Percentiles rank a stretch among this genome's conserved stretches.
Conservation (phyloP, 2,113 vertebrate genomes). For the Myiagra hebetior region DNA sequence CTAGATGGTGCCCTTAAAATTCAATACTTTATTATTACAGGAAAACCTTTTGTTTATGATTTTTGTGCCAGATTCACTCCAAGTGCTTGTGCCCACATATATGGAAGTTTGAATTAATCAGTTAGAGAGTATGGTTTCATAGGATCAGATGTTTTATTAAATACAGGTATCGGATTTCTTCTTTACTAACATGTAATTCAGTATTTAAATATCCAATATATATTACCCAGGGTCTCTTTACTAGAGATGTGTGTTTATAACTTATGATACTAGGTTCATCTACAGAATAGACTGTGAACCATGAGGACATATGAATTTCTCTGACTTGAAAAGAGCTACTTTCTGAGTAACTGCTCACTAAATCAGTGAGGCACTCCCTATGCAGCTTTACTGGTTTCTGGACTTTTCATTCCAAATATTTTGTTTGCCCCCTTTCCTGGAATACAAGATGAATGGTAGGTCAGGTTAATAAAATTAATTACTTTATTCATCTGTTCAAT, state of each 20-base stretch:
- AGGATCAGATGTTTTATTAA: constrained; percentile 21
- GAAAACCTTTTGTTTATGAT: constrained; percentile 26
- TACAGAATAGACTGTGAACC: neutral
- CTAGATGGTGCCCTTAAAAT: constrained; percentile 29
- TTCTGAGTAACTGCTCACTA: neutral
- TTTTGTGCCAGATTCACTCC: neutral
- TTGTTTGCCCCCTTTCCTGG: neutral
- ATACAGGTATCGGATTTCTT: neutral
- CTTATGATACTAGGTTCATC: neutral
- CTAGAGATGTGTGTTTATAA: neutral
- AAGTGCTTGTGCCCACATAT: neutral
- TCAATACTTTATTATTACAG: neutral
- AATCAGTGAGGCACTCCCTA: neutral
- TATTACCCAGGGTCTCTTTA: neutral
- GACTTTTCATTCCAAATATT: neutral
- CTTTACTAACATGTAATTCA: neutral
- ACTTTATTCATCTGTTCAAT: neutral
- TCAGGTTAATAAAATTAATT: neutral
- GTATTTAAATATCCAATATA: neutral
- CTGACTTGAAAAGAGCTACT: neutral
- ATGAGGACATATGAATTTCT: neutral
- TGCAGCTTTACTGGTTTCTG: neutral
- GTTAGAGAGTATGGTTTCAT: neutral
- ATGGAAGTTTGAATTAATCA: neutral
- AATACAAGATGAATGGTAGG: neutral